A percentile compares a stretch with the other conserved stretches of the same genome.
Conservation (phyloP, 1,140 invertebrate genomes). For the Drosophila saltans region DNA sequence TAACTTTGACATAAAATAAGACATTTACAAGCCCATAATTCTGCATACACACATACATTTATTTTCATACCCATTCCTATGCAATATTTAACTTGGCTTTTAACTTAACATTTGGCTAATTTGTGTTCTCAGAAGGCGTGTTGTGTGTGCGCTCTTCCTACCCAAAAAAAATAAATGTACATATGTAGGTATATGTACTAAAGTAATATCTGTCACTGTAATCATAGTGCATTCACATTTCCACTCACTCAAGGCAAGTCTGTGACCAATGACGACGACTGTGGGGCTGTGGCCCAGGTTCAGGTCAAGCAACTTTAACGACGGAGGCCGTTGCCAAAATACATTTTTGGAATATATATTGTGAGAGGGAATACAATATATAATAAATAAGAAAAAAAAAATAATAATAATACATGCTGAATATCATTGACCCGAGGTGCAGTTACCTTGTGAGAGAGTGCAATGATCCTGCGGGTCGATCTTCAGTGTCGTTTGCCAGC, state of each 20-base stretch:
- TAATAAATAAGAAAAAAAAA: constrained; percentile 22
- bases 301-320: constrained; percentile 6
- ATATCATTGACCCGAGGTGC: constrained; percentile 79
- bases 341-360: constrained; percentile 12
- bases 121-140: constrained; percentile 5
- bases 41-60: too few species aligned
- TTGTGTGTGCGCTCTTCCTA: background rate
- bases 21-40: too few species aligned
- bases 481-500: constrained; percentile 32
- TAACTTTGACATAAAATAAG: too few species aligned
- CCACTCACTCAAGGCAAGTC: constrained; percentile 14
- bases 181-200: background rate
- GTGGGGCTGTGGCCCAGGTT: constrained; percentile 12
- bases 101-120: background rate
- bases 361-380: constrained; percentile 17
- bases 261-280: background rate
- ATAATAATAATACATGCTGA: constrained; percentile 33
- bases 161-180: background rate
- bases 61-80: background rate
- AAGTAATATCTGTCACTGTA: constrained; percentile 12
- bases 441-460: constrained; percentile 68
- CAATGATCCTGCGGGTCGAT: constrained; percentile 57
- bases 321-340: constrained; percentile 9
- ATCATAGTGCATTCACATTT: constrained; percentile 12
- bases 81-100: background rate